Conservation (phyloP, 2,113 vertebrate genomes). For the Nibea coibor region DNA sequence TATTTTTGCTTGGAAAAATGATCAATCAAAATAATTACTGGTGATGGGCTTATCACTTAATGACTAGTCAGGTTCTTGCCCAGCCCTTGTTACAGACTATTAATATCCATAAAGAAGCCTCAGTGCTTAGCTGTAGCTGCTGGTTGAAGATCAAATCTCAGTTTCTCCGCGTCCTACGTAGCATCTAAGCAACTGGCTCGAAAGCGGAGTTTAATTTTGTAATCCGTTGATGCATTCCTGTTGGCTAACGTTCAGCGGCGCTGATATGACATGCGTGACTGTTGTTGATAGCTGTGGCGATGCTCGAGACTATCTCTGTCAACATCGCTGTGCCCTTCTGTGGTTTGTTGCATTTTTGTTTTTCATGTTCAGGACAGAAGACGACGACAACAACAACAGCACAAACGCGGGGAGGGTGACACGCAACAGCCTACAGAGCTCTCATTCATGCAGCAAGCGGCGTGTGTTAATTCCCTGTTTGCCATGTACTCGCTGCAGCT, state of each 20-base stretch:
- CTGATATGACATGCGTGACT: not conserved
- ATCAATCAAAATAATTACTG: too few relatives aligned
- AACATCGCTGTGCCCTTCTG: not conserved
- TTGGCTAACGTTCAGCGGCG: not conserved
- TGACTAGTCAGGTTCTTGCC: too few relatives aligned
- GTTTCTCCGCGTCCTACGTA: too few relatives aligned
- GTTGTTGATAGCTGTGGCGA: not conserved
- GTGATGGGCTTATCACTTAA: too few relatives aligned
- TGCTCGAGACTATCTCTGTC: not conserved
- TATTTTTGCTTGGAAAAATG: too few relatives aligned
- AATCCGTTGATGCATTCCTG: not conserved
- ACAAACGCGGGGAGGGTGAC: not conserved
- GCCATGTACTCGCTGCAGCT: conserved; percentile 46
- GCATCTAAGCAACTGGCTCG: not conserved
- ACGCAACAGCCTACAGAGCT: conserved; percentile 21
- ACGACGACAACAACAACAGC: conserved; percentile 13
- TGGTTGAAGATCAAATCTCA: too few relatives aligned
- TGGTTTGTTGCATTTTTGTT: not conserved
- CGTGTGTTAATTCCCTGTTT: conserved; percentile 41
- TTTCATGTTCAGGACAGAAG: not conserved
- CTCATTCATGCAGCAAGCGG: conserved; percentile 43
- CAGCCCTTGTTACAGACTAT: too few relatives aligned
- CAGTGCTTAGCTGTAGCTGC: too few relatives aligned
- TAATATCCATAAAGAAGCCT: too few relatives aligned
- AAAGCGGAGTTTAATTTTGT: not conserved